phyloP scores from a whole-genome alignment of 2,113 vertebrate species.

The Blennius ocellaris region DNA sequence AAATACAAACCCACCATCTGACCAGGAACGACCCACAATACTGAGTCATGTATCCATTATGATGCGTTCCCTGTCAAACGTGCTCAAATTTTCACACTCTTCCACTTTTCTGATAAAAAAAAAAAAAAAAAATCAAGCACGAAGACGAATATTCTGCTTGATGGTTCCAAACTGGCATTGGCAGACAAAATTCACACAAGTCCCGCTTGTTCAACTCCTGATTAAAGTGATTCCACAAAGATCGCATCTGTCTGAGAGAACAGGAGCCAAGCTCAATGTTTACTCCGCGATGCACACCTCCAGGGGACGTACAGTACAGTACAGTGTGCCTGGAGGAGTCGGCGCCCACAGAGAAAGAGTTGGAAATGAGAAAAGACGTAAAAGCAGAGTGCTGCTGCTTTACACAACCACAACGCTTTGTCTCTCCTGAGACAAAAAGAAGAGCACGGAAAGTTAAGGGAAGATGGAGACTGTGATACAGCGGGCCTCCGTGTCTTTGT shows the following conservation, averaged over 20 bases:
- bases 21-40: no score
- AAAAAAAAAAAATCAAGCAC: no score
- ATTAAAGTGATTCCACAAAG: not conserved
- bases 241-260: not conserved
- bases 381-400: conserved; percentile 24
- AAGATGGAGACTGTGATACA: conserved; percentile 8
- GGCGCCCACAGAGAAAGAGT: not conserved
- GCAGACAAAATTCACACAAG: not conserved
- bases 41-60: no score
- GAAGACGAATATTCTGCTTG: no score
- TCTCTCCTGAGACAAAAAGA: conserved; percentile 33
- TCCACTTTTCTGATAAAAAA: no score
- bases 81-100: no score
- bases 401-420: not conserved
- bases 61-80: no score
- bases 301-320: not conserved
- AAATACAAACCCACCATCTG: no score
- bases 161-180: not conserved
- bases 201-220: not conserved
- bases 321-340: not conserved
- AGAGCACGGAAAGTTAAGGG: conserved; percentile 20
- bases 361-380: not conserved
- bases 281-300: conserved; percentile 10
- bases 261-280: conserved; percentile 36
- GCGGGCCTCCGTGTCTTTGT: conserved; percentile 18